Percentiles rank a stretch among this genome's conserved stretches.
phyloP scores from a whole-genome alignment of 2,888 invertebrate genomes.

The Cephus nigrinus region DNA sequence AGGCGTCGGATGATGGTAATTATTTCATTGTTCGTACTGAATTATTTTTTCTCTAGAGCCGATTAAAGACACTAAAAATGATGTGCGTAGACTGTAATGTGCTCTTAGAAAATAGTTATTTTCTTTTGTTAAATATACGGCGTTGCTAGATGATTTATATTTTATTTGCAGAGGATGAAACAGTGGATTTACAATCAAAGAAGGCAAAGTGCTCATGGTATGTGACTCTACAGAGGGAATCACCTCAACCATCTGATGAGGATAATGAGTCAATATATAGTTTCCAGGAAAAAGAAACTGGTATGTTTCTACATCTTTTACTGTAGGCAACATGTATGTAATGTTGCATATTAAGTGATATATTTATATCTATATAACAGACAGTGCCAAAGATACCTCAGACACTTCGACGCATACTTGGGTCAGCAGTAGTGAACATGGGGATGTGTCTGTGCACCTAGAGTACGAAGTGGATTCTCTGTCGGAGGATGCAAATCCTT shows the following conservation, averaged over 20 bases:
- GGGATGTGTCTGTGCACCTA: conserved; percentile 33
- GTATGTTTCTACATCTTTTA: conserved; percentile 61
- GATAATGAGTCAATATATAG: conserved; percentile 73
- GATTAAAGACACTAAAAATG: not conserved
- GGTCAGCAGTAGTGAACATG: conserved; percentile 33
- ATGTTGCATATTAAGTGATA: not conserved
- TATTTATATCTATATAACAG: conserved; percentile 29
- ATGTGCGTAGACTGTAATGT: not conserved
- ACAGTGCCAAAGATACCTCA: conserved; percentile 50
- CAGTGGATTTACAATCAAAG: conserved; percentile 32
- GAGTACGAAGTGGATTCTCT: conserved; percentile 53
- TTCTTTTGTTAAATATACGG: not conserved
- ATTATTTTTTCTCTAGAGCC: not conserved
- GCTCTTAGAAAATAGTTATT: not conserved
- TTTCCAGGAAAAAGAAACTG: conserved; percentile 75
- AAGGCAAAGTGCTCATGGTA: conserved; percentile 45
- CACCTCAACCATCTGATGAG: conserved; percentile 61
- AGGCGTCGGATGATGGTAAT: conserved; percentile 33
- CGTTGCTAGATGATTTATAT: not conserved
- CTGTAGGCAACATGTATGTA: not conserved
- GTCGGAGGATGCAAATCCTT: conserved; percentile 45
- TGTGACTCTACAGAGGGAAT: conserved; percentile 66
- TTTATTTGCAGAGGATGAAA: conserved; percentile 41
- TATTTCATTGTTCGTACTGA: not conserved
- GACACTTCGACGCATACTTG: conserved; percentile 49